phyloP scores from a whole-genome alignment of 2,113 vertebrate species.

The Taurulus bubalis region DNA sequence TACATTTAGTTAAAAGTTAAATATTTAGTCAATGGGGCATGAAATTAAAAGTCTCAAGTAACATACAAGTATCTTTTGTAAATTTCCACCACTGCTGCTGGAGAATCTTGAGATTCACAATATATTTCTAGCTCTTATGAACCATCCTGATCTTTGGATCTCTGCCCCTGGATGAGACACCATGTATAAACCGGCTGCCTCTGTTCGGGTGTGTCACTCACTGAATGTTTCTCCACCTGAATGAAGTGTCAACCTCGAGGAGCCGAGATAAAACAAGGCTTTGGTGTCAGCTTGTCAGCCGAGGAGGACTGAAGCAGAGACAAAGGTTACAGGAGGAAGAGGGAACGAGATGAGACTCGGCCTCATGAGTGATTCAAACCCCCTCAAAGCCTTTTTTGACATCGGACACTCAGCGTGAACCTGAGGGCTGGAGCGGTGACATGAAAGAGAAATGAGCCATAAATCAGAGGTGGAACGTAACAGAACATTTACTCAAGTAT shows the following conservation, averaged over 20 bases:
- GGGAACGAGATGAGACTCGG: constrained; percentile 8
- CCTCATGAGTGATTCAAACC: constrained; percentile 22
- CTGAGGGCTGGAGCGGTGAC: neutral
- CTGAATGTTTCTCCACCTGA: constrained; percentile 39
- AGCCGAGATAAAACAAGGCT: constrained; percentile 61
- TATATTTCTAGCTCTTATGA: neutral
- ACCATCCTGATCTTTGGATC: neutral
- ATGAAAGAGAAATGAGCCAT: constrained; percentile 3
- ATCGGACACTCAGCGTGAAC: neutral
- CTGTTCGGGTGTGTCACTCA: constrained; percentile 36
- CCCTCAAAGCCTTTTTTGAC: constrained; percentile 1
- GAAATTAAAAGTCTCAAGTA: neutral
- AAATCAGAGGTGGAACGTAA: neutral
- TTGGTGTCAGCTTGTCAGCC: constrained; percentile 56
- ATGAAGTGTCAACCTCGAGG: constrained; percentile 43
- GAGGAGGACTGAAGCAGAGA: constrained; percentile 27
- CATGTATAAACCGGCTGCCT: neutral
- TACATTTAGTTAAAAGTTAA: no score
- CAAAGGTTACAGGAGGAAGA: constrained; percentile 48
- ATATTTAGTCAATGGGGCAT: neutral
- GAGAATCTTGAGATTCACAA: neutral
- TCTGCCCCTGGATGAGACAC: constrained; percentile 5
- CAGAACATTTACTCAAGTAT: neutral
- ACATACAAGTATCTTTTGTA: neutral
- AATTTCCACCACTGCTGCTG: neutral